Base-by-base conservation (phyloP, 2,113 vertebrate species). In the Buteo buteo region DNA sequence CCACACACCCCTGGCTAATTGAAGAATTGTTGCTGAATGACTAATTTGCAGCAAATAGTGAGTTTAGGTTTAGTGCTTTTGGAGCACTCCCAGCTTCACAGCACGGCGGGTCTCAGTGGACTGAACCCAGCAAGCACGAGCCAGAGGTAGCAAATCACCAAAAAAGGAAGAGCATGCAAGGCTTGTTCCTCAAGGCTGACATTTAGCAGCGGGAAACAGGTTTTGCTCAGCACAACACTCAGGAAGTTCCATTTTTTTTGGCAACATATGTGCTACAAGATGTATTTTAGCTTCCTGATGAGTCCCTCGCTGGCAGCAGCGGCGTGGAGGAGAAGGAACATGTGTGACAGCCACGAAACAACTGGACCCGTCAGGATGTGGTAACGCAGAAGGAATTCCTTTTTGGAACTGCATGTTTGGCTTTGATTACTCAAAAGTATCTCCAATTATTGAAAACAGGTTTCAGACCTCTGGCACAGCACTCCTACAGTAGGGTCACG, bases 361-460 rank as follows among this genome's bases (percentile, higher is more conserved):
- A 42, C 18, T 1, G n/a, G 67, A 34, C 21, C 62, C 28, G 0
- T 57, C 76, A 29, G 93, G 94, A 94, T 90, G 84, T 50, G 65
- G 54, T 20, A n/a, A 95, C 1, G 0, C 44, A 64, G 59, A 40
- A 86, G 67, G 90, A 94, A 96, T 95, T 90, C 42, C 50, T 71
- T 47, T 38, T 9, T 69, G 64, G 66, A 88, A 58, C 66, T 6
- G 52, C 7, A 54, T 52, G 26, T n/a, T 94, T 65, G 70, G 81
- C 82, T 92, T 54, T 15, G 19, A 65, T 47, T 34, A 26, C 72
- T 79, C 73, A 13, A 11, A n/a, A 66, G 29, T 6, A 77, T 58
- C 71, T 74, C 78, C 55, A 62, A 10, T 89, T 59, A 85, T 24
- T 77, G 89, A 69, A 82, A 90, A 38, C 70, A 86, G 84, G 94